phyloP scores from a whole-genome alignment of 2,797 vertebrate species.

The Presbytis comata region DNA sequence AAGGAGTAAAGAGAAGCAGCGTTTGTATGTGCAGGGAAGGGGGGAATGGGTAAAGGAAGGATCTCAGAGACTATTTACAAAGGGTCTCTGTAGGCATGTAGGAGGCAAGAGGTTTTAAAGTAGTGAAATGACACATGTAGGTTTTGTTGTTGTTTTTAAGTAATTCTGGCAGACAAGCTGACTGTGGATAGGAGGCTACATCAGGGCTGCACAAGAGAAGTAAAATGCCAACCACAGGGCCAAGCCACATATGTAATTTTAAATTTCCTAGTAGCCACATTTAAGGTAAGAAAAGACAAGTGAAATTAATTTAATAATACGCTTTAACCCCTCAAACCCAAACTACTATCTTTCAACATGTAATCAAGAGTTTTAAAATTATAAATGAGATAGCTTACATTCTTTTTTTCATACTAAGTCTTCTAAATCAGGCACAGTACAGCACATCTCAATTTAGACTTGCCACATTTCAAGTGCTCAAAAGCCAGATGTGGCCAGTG shows the following conservation, averaged over 20 bases:
- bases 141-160: neutral
- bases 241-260: conserved; percentile 13
- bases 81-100: neutral
- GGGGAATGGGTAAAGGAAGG: neutral
- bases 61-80: neutral
- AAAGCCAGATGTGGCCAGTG: neutral
- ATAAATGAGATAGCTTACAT: neutral
- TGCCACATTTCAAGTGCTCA: neutral
- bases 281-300: neutral
- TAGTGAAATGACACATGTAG: neutral
- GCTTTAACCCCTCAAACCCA: neutral
- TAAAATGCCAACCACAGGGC: neutral
- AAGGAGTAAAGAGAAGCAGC: neutral
- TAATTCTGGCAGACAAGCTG: neutral
- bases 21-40: neutral
- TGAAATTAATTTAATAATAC: conserved; percentile 49
- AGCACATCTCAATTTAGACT: neutral
- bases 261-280: conserved; percentile 9
- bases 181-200: neutral
- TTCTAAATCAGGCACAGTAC: neutral
- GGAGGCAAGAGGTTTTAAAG: neutral
- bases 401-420: neutral
- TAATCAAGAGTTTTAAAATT: neutral
- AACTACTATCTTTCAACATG: neutral
- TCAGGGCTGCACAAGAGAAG: neutral